Evolutionary conservation across 2,113 vertebrate genomes (phyloP).

Genomic region (Ctenomys sociabilis): DNA sequence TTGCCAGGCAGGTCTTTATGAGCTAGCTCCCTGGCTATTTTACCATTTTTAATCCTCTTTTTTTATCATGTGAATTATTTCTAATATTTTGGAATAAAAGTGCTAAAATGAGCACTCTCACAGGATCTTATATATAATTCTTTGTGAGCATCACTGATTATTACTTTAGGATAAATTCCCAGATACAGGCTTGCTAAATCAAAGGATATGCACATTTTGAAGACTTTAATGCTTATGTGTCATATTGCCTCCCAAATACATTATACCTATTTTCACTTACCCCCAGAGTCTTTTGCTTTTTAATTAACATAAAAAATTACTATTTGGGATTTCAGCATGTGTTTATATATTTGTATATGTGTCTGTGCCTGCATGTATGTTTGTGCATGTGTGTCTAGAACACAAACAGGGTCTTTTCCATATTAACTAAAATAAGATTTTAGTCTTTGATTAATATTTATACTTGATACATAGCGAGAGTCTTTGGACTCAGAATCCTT

Average conservation of each 20-base stretch:
- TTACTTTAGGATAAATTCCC: not conserved
- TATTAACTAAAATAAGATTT: not conserved
- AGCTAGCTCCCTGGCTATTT: no score
- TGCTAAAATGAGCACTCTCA: constrained; percentile 6
- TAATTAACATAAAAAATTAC: constrained; percentile 22
- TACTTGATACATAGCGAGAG: not conserved
- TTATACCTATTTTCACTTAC: not conserved
- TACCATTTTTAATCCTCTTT: not conserved
- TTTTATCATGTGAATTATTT: constrained; percentile 8
- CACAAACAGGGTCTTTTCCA: not conserved
- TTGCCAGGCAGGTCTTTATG: no score
- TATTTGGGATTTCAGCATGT: not conserved
- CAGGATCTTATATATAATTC: not conserved
- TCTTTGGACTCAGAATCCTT: not conserved
- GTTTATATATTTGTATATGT: not conserved
- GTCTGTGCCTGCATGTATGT: not conserved
- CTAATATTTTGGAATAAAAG: constrained; percentile 44
- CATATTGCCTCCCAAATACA: not conserved
- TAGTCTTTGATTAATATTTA: not conserved
- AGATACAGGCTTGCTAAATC: not conserved
- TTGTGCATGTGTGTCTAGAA: not conserved
- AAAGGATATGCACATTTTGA: not conserved
- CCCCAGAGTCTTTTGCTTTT: not conserved
- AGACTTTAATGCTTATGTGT: not conserved
- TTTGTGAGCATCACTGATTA: constrained; percentile 11